These are phyloP conservation scores for Timema cristinae DNA, from an alignment of 2,888 invertebrate genomes.

Conservation along the genomic window DNA sequence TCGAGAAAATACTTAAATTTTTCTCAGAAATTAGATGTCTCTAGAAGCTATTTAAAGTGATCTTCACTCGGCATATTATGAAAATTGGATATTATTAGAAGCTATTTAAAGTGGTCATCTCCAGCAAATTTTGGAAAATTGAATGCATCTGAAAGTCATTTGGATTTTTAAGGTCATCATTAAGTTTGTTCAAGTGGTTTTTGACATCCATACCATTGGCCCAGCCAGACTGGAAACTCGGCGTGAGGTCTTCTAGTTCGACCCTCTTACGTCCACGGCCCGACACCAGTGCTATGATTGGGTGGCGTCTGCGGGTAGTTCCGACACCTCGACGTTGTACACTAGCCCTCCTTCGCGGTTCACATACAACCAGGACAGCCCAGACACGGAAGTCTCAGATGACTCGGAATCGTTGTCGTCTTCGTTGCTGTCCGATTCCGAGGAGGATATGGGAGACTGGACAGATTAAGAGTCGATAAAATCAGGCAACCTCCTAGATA, in stretches of 20 bases:
- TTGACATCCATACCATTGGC: slow-evolving; percentile 41
- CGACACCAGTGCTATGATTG: slow-evolving; percentile 26
- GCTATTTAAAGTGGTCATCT: too few relatives aligned
- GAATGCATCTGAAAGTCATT: too few relatives aligned
- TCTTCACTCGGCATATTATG: too few relatives aligned
- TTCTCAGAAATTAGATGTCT: too few relatives aligned
- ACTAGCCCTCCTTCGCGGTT: slow-evolving; percentile 73
- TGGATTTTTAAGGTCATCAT: too few relatives aligned
- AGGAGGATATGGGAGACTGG: slow-evolving; percentile 43
- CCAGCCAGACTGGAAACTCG: slow-evolving; percentile 35
- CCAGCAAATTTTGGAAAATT: too few relatives aligned
- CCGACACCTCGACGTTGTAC: slow-evolving; percentile 63
- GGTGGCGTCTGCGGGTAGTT: slow-evolving; percentile 28
- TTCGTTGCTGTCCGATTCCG: slow-evolving; percentile 26
- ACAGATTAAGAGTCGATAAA: not conserved
- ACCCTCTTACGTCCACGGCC: slow-evolving; percentile 20
- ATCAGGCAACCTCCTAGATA: too few relatives aligned
- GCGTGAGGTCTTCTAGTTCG: slow-evolving; percentile 69
- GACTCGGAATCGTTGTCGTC: slow-evolving; percentile 45
- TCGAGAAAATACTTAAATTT: too few relatives aligned
- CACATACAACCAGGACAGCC: slow-evolving; percentile 73
- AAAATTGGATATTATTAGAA: too few relatives aligned
- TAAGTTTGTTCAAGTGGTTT: too few relatives aligned
- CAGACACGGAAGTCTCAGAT: slow-evolving; percentile 42
- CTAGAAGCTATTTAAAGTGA: too few relatives aligned